Evolutionary conservation across 2,888 invertebrate species (phyloP), one percentile per base, ranked within the genome.

Genomic region (Philereme transversata): DNA sequence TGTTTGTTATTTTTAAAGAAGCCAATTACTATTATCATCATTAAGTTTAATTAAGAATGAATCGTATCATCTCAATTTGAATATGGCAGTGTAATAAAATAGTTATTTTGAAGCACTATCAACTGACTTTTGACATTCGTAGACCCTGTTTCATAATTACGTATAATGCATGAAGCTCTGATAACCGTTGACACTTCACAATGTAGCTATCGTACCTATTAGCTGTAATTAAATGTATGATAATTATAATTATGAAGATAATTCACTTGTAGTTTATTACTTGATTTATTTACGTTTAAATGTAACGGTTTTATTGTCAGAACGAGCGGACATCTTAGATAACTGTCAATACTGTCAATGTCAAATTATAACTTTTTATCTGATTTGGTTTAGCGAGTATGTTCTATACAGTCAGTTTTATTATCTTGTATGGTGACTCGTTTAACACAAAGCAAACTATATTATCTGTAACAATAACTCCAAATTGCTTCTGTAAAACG

Each of bases 141-240:
- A 57, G 64, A 59, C 69, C 69, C 44, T 57, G 59, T 69, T 69
- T 69, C 67, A 10, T 69, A 70, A 73, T 81, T 79, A 79, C 73
- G 71, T 79, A 78, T 77, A 73, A 71, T 64, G 38, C 36, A 59
- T 47, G 52, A 50, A 58, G 45, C 35, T n/a, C 64, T 49, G 81
- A 82, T 80, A 81, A 68, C 78, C 77, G 73, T 53, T 67, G 66
- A 72, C 73, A 68, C 62, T 35, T 53, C 62, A 90, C 90, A 82
- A 69, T 82, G 90, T 90, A 68, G 72, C 82, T 80, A 87, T 87
- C 87, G 65, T 51, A 11, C 63, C 74, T 81, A 90, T 90, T 90
- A 89, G 87, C 75, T 78, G 83, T 89, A 90, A 90, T 90, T 90
- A 89, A 78, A 76, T 68, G 62, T 50, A 48, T 67, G 84, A 88